These are phyloP conservation scores for Ceryle rudis DNA, from an alignment of 2,797 vertebrate species.

Conservation along the genomic window DNA sequence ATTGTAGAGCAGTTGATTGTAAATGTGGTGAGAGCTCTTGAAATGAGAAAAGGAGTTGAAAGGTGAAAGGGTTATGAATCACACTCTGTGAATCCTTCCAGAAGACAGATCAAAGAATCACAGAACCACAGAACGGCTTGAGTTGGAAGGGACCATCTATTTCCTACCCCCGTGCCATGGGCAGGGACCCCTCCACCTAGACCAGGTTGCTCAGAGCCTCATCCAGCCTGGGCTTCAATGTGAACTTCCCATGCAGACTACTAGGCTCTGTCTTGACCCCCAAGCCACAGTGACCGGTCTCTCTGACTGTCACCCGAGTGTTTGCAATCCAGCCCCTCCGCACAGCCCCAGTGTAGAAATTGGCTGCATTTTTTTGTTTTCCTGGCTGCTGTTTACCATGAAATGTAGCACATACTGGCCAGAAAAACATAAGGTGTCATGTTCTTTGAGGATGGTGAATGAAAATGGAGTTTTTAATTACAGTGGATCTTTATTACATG, in stretches of 20 bases:
- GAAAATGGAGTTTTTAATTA: neutral
- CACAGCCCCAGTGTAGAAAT: neutral
- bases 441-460: constrained; percentile 5
- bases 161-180: no score
- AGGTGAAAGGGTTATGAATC: neutral
- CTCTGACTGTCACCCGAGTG: neutral
- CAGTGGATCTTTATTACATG: neutral
- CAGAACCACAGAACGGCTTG: no score
- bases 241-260: neutral
- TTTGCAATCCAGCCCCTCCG: neutral
- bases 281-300: neutral
- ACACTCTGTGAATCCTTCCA: neutral
- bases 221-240: no score
- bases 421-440: neutral
- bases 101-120: neutral
- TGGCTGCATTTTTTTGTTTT: neutral
- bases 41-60: neutral
- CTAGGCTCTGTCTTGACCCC: neutral
- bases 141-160: no score
- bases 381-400: neutral
- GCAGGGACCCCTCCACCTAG: no score
- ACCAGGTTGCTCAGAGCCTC: no score
- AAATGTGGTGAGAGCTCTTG: neutral
- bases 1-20: constrained; percentile 61
- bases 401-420: neutral